A percentile compares a stretch with the other conserved stretches of the same genome.
phyloP scores from a whole-genome alignment of 1,140 invertebrate genomes.

The Scaptomyza hsui region DNA sequence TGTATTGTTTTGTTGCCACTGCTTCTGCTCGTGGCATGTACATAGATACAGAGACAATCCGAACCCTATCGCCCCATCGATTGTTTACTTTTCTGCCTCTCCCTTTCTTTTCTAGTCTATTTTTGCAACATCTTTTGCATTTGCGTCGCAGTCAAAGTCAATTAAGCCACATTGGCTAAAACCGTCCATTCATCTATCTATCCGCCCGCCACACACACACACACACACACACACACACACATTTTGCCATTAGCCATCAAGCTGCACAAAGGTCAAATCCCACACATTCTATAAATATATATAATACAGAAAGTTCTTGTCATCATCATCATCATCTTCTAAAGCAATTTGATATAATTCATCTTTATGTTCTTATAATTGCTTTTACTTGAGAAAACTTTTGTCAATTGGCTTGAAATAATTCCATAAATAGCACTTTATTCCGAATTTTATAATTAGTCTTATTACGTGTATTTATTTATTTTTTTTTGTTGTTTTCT shows the following conservation, averaged over 20 bases:
- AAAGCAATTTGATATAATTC: constrained; percentile 45
- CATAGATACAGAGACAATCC: constrained; percentile 6
- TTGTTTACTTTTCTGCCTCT: constrained; percentile 44
- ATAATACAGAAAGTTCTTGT: constrained; percentile 39
- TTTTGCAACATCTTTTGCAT: constrained; percentile 71
- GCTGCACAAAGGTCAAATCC: constrained; percentile 60
- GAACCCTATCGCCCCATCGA: constrained; percentile 33
- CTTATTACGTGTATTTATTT: constrained; percentile 3
- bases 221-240: constrained; percentile 31
- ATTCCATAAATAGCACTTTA: constrained; percentile 12
- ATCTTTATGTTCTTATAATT: constrained; percentile 70
- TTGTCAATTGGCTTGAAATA: constrained; percentile 57
- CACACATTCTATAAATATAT: constrained; percentile 63
- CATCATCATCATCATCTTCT: constrained; percentile 39
- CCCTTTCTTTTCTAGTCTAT: constrained; percentile 25
- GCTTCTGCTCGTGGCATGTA: constrained; percentile 41
- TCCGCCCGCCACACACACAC: constrained; percentile 12
- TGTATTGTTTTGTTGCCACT: constrained; percentile 32
- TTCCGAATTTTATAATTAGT: constrained; percentile 19
- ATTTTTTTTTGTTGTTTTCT: constrained; percentile 28
- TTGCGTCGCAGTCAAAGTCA: constrained; percentile 52
- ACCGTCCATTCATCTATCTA: background rate
- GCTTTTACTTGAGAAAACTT: constrained; percentile 29
- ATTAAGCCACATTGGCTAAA: constrained; percentile 47
- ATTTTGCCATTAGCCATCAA: constrained; percentile 38